Percentiles rank a stretch among this genome's conserved stretches.
These are phyloP conservation scores for Limonius californicus DNA, from an alignment of 1,140 invertebrate genomes.

Conservation along the genomic window DNA sequence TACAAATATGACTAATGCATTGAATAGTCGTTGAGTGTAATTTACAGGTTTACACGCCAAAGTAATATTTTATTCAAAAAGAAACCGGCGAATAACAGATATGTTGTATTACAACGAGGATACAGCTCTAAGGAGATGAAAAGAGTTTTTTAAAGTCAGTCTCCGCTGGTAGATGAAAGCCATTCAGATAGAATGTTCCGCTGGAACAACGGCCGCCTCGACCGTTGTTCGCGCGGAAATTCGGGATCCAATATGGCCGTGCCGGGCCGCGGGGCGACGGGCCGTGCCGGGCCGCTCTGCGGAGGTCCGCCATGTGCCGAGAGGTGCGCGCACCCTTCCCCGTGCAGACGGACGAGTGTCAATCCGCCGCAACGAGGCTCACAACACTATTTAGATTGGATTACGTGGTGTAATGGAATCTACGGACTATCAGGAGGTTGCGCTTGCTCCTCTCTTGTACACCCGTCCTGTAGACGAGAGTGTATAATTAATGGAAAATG, in stretches of 20 bases:
- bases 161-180: conserved; percentile 27
- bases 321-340: conserved; percentile 4
- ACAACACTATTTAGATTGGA: conserved; percentile 31
- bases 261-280: background rate
- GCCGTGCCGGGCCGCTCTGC: background rate
- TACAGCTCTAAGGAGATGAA: conserved; percentile 33
- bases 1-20: conserved; percentile 1
- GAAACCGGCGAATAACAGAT: conserved; percentile 29
- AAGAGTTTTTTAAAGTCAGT: conserved; percentile 34
- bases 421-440: conserved; percentile 13
- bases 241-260: conserved; percentile 6
- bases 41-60: conserved; percentile 11
- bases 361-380: conserved; percentile 28
- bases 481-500: conserved; percentile 10
- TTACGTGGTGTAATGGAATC: conserved; percentile 29
- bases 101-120: conserved; percentile 32
- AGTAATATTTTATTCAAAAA: conserved; percentile 12
- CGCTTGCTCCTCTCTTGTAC: conserved; percentile 3
- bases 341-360: conserved; percentile 21
- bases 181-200: conserved; percentile 24
- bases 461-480: conserved; percentile 1
- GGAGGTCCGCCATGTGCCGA: too few species aligned
- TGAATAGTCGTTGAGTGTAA: conserved; percentile 2
- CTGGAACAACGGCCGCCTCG: conserved; percentile 27
- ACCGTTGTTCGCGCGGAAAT: conserved; percentile 29